These are phyloP conservation scores for Athene cunicularia DNA, from an alignment of 2,113 vertebrate genomes.

Conservation along the genomic window DNA sequence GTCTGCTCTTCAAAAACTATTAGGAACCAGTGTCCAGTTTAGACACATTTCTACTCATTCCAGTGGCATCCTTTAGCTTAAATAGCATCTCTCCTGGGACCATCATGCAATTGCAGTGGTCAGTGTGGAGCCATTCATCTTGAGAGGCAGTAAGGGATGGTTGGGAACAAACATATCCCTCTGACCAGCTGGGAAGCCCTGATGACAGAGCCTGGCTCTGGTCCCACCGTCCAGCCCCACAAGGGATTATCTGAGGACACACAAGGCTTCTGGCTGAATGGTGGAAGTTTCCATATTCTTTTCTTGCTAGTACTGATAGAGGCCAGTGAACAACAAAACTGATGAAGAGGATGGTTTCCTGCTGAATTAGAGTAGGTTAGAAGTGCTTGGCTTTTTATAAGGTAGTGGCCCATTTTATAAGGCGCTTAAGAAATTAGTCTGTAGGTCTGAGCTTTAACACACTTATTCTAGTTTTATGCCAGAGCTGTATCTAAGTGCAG, in stretches of 20 bases:
- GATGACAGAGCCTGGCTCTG: neutral
- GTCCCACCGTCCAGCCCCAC: neutral
- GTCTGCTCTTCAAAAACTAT: neutral
- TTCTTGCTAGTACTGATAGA: neutral
- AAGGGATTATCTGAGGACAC: conserved; percentile 21
- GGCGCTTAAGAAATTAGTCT: neutral
- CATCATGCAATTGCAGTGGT: neutral
- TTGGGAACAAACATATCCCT: conserved; percentile 3
- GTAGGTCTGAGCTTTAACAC: neutral
- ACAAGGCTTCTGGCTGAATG: neutral
- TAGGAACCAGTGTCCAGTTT: neutral
- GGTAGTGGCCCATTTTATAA: neutral
- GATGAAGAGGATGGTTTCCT: neutral
- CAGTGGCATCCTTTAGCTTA: neutral
- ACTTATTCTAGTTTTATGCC: neutral
- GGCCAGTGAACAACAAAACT: neutral
- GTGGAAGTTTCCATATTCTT: neutral
- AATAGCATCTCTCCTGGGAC: neutral
- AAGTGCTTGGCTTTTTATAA: neutral
- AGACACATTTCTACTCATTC: neutral
- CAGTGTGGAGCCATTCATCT: conserved; percentile 8
- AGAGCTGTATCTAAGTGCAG: neutral
- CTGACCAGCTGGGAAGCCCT: neutral
- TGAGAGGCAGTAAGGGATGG: neutral
- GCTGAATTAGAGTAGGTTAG: neutral